Conservation (phyloP, 2,888 invertebrate species). For the Lutraria lutraria region DNA sequence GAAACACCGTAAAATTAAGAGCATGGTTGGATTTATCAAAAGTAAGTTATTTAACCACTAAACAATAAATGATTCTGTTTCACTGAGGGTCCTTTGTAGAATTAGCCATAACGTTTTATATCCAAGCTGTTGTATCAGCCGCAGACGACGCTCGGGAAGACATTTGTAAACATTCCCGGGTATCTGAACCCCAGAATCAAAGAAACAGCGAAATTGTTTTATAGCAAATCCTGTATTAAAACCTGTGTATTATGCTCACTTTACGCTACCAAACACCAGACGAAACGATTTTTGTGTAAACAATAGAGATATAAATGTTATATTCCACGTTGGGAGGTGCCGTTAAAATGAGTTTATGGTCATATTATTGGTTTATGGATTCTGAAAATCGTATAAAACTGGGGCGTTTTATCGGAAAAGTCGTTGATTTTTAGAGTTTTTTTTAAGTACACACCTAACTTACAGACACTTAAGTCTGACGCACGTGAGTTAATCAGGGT, state of each 20-base stretch:
- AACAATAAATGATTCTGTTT: conserved; percentile 42
- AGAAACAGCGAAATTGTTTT: conserved; percentile 52
- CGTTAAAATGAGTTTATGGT: conserved; percentile 25
- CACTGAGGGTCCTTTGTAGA: conserved; percentile 55
- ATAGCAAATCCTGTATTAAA: conserved; percentile 62
- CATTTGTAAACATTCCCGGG: conserved; percentile 61
- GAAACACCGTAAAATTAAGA: conserved; percentile 19
- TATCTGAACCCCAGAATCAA: conserved; percentile 60
- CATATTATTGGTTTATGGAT: conserved; percentile 30
- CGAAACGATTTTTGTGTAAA: conserved; percentile 69
- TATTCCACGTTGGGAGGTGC: conserved; percentile 47
- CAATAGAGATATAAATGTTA: conserved; percentile 54
- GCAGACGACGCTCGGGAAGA: conserved; percentile 59
- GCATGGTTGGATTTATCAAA: conserved; percentile 31
- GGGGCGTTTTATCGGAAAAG: conserved; percentile 13
- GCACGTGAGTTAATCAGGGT: background rate
- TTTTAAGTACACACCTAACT: background rate
- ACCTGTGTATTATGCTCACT: conserved; percentile 61
- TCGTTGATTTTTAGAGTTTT: conserved; percentile 4
- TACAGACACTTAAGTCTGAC: background rate
- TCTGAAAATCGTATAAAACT: conserved; percentile 14
- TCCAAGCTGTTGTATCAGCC: conserved; percentile 59
- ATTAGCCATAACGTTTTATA: conserved; percentile 58
- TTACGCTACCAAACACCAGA: conserved; percentile 59
- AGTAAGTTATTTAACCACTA: conserved; percentile 29